phyloP scores from a whole-genome alignment of 2,797 vertebrate genomes.

The Sebastes trivittatus region DNA sequence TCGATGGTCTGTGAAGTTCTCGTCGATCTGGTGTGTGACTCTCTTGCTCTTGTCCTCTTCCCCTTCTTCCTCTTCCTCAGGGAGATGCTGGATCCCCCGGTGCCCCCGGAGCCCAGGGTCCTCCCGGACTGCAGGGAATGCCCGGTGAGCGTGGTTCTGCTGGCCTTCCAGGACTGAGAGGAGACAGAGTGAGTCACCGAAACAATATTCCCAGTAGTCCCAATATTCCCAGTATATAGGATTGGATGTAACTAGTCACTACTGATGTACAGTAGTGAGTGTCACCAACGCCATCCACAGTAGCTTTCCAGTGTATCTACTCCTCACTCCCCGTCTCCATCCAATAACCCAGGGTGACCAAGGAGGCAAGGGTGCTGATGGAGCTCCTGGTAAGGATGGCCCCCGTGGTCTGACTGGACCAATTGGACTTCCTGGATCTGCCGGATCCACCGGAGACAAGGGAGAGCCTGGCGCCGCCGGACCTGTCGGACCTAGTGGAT shows the following conservation, averaged over 20 bases:
- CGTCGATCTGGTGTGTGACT: not conserved
- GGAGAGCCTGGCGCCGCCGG: constrained; percentile 92
- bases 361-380: constrained; percentile 92
- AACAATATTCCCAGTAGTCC: not conserved
- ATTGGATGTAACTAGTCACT: not conserved
- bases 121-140: constrained; percentile 98
- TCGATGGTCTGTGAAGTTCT: not conserved
- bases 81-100: constrained; percentile 93
- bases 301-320: not conserved
- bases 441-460: constrained; percentile 94
- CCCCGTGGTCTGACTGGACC: constrained; percentile 93
- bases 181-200: constrained; percentile 90
- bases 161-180: constrained; percentile 95
- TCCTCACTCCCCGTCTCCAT: not conserved
- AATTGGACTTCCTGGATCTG: constrained; percentile 95
- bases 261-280: not conserved
- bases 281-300: not conserved
- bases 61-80: constrained; percentile 64
- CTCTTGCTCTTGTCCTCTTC: not conserved
- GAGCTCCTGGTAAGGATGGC: constrained; percentile 93
- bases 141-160: constrained; percentile 95
- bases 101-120: constrained; percentile 88
- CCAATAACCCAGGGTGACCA: constrained; percentile 86
- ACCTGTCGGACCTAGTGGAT: constrained; percentile 88
- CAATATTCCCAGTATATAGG: not conserved